Conservation (phyloP, 2,888 invertebrate species). For the Leucania comma region DNA sequence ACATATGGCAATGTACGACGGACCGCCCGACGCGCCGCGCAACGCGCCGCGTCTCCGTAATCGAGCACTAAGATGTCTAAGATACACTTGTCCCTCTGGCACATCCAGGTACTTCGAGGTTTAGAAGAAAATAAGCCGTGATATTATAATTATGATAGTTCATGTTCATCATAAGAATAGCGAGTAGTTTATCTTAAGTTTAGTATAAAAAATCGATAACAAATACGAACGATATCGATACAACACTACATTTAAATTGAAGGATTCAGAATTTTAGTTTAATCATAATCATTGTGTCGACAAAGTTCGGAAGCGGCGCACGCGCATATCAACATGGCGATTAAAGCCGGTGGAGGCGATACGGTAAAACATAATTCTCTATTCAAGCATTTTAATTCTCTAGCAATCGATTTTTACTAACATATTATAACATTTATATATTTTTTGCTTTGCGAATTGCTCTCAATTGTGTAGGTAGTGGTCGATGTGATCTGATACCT, state of each 20-base stretch:
- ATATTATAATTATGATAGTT: not conserved
- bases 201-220: conserved; percentile 7
- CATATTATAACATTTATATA: no score
- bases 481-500: not conserved
- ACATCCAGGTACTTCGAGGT: no score
- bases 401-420: not conserved
- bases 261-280: conserved; percentile 19
- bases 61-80: no score
- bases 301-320: conserved; percentile 29
- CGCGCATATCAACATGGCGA: conserved; percentile 52
- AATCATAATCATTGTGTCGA: conserved; percentile 49
- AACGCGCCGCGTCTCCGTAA: no score
- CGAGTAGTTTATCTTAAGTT: not conserved
- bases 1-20: no score
- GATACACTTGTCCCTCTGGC: no score
- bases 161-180: not conserved
- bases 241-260: conserved; percentile 26
- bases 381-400: conserved; percentile 17
- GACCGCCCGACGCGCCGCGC: no score
- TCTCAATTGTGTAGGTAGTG: not conserved
- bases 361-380: conserved; percentile 46
- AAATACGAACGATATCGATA: conserved; percentile 11
- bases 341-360: conserved; percentile 30
- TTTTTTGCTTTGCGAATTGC: conserved; percentile 30
- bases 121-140: no score